Evolutionary conservation across 2,113 vertebrate species (phyloP), one percentile per base, ranked within the genome.

Genomic region (Coryphaenoides rupestris): DNA sequence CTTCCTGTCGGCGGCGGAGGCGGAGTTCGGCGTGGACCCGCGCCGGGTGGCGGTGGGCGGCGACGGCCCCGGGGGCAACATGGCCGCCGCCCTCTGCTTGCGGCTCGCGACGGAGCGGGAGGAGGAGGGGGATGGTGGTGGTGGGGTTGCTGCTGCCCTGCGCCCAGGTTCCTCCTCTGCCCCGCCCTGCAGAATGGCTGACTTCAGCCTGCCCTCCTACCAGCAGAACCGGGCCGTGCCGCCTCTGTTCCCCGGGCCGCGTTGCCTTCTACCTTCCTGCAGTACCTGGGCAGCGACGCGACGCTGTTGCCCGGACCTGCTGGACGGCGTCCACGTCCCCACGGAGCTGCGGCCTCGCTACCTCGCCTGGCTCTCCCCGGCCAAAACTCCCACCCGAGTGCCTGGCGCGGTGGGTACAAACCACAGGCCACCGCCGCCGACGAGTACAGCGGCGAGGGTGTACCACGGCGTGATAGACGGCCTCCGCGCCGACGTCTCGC

Each of bases 111-210:
- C 70, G 67, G 10, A 73, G 24, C 24, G 24, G 24, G 24, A 26
- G 24, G 24, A 26, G 6, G 24, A 26, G 24, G 24, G 6, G 6
- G 6, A 26, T 3, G 6, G 24, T 6, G 24, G 24, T 3, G 3
- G 24, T 6, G 24, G 24, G 24, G 24, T n/a, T 95, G 46, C 87
- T 89, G 5, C 84, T 47, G 10, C 90, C 92, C 10, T 88, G 90
- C 0, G 94, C 93, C 54, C 93, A 95, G 84, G n/a, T 63, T 95
- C 78, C 84, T 98, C 23, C 82, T 98, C 83, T 95, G 93, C 50
- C 87, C 93, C 0, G 0, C 1, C 0, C 81, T 95, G 19, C 94
- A 96, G 73, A n/a, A 85, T 70, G 4, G 49, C 93, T 45, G 87
- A 95, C 70, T 95, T 96, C 76, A 89, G 89, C 73, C 72, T 91